Percentiles rank a stretch among this genome's conserved stretches.
These are phyloP conservation scores for Pristionchus mayeri DNA, from an alignment of 2,888 invertebrate genomes.

Conservation along the genomic window DNA sequence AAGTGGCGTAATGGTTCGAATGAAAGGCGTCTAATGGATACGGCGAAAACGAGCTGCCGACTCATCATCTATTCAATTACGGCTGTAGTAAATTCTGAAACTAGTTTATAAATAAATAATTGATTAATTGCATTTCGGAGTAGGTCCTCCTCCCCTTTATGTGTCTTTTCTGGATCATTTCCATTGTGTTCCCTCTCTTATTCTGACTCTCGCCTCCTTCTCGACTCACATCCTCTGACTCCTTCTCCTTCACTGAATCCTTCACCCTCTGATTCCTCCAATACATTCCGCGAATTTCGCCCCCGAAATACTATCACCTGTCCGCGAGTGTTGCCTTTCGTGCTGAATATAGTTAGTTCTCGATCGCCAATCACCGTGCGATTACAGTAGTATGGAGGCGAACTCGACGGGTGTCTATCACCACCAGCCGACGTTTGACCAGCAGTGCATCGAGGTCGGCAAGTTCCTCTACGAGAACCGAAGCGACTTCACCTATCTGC, in stretches of 20 bases:
- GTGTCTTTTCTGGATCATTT: not conserved
- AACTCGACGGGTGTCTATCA: not conserved
- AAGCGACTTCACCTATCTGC: conserved; percentile 70
- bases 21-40: too few relatives aligned
- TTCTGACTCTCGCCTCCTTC: not conserved
- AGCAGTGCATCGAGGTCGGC: not conserved
- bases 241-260: not conserved
- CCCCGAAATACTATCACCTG: not conserved
- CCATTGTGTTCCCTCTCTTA: not conserved
- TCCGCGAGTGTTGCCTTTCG: too few relatives aligned
- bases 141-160: not conserved
- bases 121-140: not conserved
- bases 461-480: conserved; percentile 67
- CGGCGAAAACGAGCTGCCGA: too few relatives aligned
- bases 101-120: too few relatives aligned
- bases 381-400: not conserved
- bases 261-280: not conserved
- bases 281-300: conserved; percentile 24
- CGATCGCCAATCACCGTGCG: not conserved
- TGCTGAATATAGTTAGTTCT: not conserved
- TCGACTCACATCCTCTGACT: too few relatives aligned
- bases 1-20: too few relatives aligned
- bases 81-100: too few relatives aligned
- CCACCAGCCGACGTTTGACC: not conserved
- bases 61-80: too few relatives aligned